A percentile compares a stretch with the other conserved stretches of the same genome.
Conservation (phyloP, 2,113 vertebrate genomes). For the Myocastor coypus region DNA sequence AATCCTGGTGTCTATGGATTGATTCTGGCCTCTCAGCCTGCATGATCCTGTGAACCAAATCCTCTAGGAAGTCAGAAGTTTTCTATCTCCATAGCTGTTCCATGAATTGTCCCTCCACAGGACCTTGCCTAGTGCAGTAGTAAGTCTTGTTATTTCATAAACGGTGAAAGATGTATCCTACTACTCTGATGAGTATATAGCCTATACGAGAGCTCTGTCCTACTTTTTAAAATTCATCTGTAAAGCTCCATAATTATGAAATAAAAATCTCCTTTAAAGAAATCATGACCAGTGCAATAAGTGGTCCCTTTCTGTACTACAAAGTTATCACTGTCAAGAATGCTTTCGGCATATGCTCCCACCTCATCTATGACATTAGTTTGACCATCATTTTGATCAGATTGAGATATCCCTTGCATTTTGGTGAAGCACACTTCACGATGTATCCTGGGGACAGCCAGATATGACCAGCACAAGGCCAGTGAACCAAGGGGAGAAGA, state of each 20-base stretch:
- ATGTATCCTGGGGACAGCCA: neutral
- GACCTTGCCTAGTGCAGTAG: too few relatives aligned
- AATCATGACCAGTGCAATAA: neutral
- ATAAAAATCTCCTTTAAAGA: neutral
- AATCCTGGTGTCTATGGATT: neutral
- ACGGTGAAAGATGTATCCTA: neutral
- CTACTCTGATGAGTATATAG: neutral
- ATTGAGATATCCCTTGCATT: neutral
- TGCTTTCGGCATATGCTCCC: rapidly evolving
- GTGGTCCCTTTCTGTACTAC: neutral
- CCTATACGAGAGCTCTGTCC: neutral
- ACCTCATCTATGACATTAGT: too few relatives aligned
- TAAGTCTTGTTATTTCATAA: neutral
- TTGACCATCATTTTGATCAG: neutral
- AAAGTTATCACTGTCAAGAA: neutral
- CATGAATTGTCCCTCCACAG: neutral
- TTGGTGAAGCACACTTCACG: neutral
- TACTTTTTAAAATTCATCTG: neutral
- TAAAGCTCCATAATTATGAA: neutral
- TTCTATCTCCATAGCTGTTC: neutral
- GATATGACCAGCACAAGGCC: neutral
- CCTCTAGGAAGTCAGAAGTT: neutral
- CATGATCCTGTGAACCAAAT: neutral
- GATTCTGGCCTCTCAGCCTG: neutral
- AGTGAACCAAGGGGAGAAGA: neutral